These are phyloP conservation scores for Diplolepis rosae DNA, from an alignment of 2,888 invertebrate species.

Conservation along the genomic window DNA sequence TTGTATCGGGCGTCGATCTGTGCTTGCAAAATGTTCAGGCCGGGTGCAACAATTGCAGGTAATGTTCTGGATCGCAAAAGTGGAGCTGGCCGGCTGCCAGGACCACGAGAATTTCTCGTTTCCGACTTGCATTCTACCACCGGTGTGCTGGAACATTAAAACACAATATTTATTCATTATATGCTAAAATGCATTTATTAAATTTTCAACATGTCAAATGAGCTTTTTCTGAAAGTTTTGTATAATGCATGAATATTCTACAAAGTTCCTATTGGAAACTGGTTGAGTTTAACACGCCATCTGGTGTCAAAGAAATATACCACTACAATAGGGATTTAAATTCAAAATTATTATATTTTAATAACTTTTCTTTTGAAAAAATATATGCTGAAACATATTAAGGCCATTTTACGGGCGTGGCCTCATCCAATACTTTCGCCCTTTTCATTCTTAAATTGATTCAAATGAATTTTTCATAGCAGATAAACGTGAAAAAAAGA, in stretches of 20 bases:
- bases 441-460: no score
- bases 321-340: no score
- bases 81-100: conserved; percentile 80
- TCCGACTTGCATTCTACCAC: conserved; percentile 64
- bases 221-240: background rate
- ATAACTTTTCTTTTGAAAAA: no score
- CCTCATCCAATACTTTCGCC: no score
- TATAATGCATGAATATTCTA: background rate
- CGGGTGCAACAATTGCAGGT: conserved; percentile 91
- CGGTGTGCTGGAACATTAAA: conserved; percentile 54
- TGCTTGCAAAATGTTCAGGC: conserved; percentile 86
- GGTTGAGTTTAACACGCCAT: no score
- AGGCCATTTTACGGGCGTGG: no score
- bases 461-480: no score
- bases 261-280: no score
- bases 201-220: background rate
- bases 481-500: no score
- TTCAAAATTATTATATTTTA: no score
- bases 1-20: conserved; percentile 83
- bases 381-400: no score
- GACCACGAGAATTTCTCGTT: conserved; percentile 64
- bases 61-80: conserved; percentile 88
- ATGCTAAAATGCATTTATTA: background rate
- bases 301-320: no score
- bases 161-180: background rate